Percentiles rank a stretch among this genome's conserved stretches.
phyloP scores from a whole-genome alignment of 2,797 vertebrate genomes.

The Pseudochaenichthys georgianus region DNA sequence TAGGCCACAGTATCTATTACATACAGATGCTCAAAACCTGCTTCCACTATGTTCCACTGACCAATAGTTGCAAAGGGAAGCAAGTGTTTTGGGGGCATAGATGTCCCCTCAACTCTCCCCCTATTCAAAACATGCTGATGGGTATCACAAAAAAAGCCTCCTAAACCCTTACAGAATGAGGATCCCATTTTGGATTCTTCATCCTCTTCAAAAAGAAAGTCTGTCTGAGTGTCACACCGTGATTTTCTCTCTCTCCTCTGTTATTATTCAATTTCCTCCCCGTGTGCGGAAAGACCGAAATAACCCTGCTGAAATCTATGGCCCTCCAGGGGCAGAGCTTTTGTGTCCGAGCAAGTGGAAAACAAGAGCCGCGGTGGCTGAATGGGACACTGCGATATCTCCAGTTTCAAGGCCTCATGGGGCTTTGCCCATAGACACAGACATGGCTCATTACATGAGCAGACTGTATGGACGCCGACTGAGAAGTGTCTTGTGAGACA shows the following conservation, averaged over 20 bases:
- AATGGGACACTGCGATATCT: conserved; percentile 65
- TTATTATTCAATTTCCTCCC: conserved; percentile 87
- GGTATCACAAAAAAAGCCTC: conserved; percentile 23
- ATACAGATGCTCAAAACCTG: conserved; percentile 7
- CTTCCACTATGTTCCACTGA: conserved; percentile 12
- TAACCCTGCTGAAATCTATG: conserved; percentile 81
- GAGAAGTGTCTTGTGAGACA: conserved; percentile 46
- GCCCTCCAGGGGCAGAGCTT: conserved; percentile 78
- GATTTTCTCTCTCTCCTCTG: conserved; percentile 72
- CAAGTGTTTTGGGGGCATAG: conserved; percentile 5
- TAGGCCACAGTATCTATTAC: conserved; percentile 27
- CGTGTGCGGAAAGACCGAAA: conserved; percentile 82
- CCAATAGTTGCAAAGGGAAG: conserved; percentile 18
- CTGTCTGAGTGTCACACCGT: conserved; percentile 60
- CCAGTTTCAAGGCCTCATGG: conserved; percentile 67
- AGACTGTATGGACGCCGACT: conserved; percentile 38
- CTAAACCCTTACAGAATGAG: conserved; percentile 7
- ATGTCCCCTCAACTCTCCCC: conserved; percentile 7
- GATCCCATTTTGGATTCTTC: conserved; percentile 19
- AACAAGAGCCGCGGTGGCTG: conserved; percentile 70
- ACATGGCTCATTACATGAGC: conserved; percentile 66
- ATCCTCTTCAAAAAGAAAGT: conserved; percentile 32
- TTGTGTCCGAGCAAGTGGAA: conserved; percentile 80
- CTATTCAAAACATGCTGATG: conserved; percentile 34
- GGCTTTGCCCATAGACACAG: conserved; percentile 53